Evolutionary conservation across 2,888 invertebrate genomes (phyloP), one percentile per base, ranked within the genome.

Genomic region (Boloria euphrosyne): DNA sequence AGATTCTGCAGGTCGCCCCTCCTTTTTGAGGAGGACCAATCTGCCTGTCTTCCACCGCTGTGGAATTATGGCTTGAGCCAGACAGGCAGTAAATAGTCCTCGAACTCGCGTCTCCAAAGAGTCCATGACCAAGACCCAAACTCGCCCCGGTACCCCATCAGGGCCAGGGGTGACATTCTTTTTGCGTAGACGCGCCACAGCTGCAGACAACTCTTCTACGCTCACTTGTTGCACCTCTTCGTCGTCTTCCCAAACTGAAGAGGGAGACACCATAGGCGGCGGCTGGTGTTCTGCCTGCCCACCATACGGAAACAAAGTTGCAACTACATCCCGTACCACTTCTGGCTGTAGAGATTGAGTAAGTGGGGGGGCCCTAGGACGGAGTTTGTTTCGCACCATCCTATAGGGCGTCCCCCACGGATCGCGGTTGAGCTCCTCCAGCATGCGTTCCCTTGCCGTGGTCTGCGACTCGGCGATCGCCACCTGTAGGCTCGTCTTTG

Each of bases 321-420:
- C 46, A 4, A 61, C 13, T 0, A 65, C 54, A 1, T 10, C 18
- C 4, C n/a, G 14, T 3, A 60, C 13, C 7, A 38, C 16, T 3
- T 43, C n/a, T 4, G 60, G 60, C n/a, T 47, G 61, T 17, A 55
- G 44, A 14, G 22, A 55, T 22, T 38, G 18, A 10, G 50, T 27
- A 10, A 55, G n/a, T 6, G 66, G 55, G 3, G 50, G 55, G 2
- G n/a, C 58, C 38, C 46, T 14, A 3, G 55, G 14, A 13, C 60
- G 58, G 27, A 70, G 63, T 27, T 72, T 72, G 6, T 55, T 38
- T 31, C 68, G 60, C 14, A 70, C 62, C 22, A 22, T 22, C 22
- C 22, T 22, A 3, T 22, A 22, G 22, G 22, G 22, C 22, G 59
- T 22, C 22, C 31, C 31, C 31, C 31, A 31, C 6, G 31, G 31